Base-by-base conservation (phyloP, 2,888 invertebrate genomes). In the Harmothoe impar region DNA sequence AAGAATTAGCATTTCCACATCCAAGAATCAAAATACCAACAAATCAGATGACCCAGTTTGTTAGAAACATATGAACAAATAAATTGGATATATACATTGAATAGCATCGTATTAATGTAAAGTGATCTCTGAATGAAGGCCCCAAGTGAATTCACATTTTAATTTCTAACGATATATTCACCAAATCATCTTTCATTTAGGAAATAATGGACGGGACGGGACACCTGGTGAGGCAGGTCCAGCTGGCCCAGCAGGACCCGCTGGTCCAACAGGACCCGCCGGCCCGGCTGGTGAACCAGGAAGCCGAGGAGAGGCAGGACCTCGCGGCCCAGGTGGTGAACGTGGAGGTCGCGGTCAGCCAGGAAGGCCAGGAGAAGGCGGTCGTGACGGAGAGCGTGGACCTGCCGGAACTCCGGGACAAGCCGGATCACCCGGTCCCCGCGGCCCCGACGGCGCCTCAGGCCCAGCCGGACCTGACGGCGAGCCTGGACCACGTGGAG, bases 221-320 rank as follows among this genome's bases (percentile, higher is more conserved):
- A 68, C n/a, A 20, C 52, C 90, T 51, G 91, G 91, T 12, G 62
- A 51, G 15, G 7, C 91, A 23, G 91, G 91, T 0, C 54, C 7
- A 23, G 29, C 88, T 43, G 93, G 93, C 7, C 90, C 90, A 33
- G 35, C 92, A 33, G 93, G 93, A 88, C 86, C 56, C 17, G 68
- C 33, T 90, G 89, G 91, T n/a, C 89, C 89, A 0, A 1, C 29
- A 1, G 77, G 77, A 25, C 77, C 77, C 3, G 31, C 29, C 25
- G 77, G 77, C 89, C 88, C n/a, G 51, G 78, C 43, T 31, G 89
- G 89, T n/a, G 90, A 43, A 93, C 94, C 92, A 56, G 93, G 94
- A 35, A 91, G 91, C 25, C 33, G 84, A 72, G 92, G 91, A 12
- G 86, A 86, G 31, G 17, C 51, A 62, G 91, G 91, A 56, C 84